phyloP scores from a whole-genome alignment of 1,140 invertebrate genomes.

The Nasonia giraulti region DNA sequence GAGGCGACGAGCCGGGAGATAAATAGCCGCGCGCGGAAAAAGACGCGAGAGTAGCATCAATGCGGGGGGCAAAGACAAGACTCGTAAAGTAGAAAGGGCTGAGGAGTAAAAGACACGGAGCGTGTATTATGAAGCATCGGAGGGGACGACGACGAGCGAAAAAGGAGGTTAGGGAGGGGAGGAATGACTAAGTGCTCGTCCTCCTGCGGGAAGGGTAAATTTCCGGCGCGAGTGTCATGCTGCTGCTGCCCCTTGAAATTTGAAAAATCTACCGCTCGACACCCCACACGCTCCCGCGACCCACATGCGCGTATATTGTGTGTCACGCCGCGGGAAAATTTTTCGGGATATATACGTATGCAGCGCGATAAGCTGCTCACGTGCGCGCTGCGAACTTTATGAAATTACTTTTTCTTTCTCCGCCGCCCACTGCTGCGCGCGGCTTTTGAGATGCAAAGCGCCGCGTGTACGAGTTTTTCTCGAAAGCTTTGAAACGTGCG shows the following conservation, averaged over 20 bases:
- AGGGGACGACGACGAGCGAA: conserved; percentile 28
- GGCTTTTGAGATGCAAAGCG: no score
- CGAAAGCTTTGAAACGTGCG: no score
- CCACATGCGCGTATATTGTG: no score
- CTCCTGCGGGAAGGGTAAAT: conserved; percentile 42
- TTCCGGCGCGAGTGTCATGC: neutral
- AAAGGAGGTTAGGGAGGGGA: conserved; percentile 55
- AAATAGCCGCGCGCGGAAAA: conserved; percentile 5
- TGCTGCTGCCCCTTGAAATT: conserved; percentile 24
- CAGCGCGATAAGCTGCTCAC: no score
- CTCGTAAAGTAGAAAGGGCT: neutral
- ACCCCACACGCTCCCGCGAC: no score
- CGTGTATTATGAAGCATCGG: conserved; percentile 38
- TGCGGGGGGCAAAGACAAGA: neutral
- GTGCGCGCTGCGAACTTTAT: no score
- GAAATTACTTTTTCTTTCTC: no score
- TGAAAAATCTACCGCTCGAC: conserved; percentile 30
- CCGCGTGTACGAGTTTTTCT: no score
- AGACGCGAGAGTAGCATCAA: conserved; percentile 27
- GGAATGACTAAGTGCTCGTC: conserved; percentile 44
- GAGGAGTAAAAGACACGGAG: neutral
- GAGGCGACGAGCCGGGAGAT: neutral
- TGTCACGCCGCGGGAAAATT: no score
- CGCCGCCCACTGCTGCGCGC: no score
- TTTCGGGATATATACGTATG: no score